Percentiles rank a stretch among this genome's conserved stretches.
Evolutionary conservation across 2,113 vertebrate genomes (phyloP).

Genomic region (Rhadina sibilatrix): DNA sequence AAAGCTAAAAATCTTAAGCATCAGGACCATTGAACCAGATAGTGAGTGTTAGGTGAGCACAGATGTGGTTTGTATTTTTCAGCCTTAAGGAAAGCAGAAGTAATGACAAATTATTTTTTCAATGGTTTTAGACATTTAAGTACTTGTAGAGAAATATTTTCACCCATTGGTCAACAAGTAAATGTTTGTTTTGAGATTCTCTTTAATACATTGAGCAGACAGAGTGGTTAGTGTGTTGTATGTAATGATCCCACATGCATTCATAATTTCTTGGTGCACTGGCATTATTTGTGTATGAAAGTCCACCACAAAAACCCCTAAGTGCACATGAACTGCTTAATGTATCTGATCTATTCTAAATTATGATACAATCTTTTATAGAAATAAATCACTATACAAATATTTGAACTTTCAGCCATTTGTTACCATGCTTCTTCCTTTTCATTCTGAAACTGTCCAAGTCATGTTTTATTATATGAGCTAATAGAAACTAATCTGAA

Average conservation of each 20-base stretch:
- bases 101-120: background rate
- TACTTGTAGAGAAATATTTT: background rate
- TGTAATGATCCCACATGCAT: background rate
- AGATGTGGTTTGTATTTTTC: background rate
- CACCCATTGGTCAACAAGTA: background rate
- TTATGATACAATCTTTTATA: background rate
- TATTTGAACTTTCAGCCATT: background rate
- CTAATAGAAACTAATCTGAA: conserved; percentile 25
- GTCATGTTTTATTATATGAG: background rate
- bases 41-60: background rate
- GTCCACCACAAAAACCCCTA: background rate
- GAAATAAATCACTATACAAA: background rate
- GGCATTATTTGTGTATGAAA: background rate
- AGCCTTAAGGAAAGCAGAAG: background rate
- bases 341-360: background rate
- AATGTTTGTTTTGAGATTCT: background rate
- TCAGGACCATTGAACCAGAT: background rate
- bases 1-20: background rate
- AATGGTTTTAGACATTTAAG: background rate
- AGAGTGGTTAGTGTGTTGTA: background rate
- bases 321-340: background rate
- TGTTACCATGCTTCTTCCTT: background rate
- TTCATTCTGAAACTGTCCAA: background rate
- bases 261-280: background rate
- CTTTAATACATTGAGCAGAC: background rate